Evolutionary conservation across 2,888 invertebrate species (phyloP), one percentile per base, ranked within the genome.

Genomic region (Malthinus seriepunctatus): DNA sequence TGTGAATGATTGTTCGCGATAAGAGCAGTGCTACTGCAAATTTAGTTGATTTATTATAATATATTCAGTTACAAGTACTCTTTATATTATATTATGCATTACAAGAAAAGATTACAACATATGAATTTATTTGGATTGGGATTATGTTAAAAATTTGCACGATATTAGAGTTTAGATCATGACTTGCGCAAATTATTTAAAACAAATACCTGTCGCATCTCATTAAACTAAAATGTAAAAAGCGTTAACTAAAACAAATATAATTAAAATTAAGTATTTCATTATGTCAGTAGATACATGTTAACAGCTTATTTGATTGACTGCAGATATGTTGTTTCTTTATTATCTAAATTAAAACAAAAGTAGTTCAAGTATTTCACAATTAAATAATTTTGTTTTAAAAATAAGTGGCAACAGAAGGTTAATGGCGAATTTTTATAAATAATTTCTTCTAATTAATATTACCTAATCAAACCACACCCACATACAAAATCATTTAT

Each of bases 1-100:
- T 51, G 51, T 70, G 67, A 70, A 56, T 69, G 67, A 69, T 69
- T 59, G 68, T 60, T 52, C 63, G 59, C 68, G 70, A 70, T 70
- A 70, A 69, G 62, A 64, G 59, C 61, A 47, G 38, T 60, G 67
- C 68, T 68, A 68, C 68, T 59, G 66, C 64, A 53, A 56, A 57
- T 56, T 51, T 51, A 49, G 39, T 55, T 63, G 63, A 63, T 63
- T 63, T 63, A 63, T 61, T 58, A 49, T 51, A 47, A 49, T 56
- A 23, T 23, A 56, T 56, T 56, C 56, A 52, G 49, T 52, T 53
- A 50, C 52, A 56, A 56, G 53, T 51, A 42, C 23, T 50, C 49
- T 60, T 14, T 50, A 35, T 51, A n/a, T n/a, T n/a, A 23, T 23
- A 49, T 56, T 56, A 49, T 44, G 12, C 14, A 42, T 51, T 32